A percentile compares a stretch with the other conserved stretches of the same genome.
Evolutionary conservation across 2,113 vertebrate genomes (phyloP).

Genomic region (Corythoichthys intestinalis): DNA sequence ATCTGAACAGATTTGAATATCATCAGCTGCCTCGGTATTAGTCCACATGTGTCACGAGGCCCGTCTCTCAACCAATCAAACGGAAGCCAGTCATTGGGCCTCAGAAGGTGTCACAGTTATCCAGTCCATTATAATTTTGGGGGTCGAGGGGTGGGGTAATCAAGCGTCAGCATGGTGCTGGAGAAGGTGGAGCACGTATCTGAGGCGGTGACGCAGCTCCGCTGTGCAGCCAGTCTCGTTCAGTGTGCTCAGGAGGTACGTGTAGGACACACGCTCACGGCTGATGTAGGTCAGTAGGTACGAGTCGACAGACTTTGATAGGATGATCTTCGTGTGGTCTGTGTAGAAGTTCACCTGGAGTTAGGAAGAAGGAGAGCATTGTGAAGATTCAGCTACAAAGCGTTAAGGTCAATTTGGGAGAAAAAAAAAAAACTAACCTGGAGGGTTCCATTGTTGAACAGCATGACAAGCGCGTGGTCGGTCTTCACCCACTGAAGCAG

Average conservation of each 20-base stretch:
- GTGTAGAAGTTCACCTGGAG: constrained; percentile 94
- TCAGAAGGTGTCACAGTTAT: constrained; percentile 19
- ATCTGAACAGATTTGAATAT: constrained; percentile 30
- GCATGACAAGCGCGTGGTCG: constrained; percentile 92
- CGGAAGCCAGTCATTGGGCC: constrained; percentile 31
- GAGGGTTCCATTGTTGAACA: constrained; percentile 91
- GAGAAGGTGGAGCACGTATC: constrained; percentile 86
- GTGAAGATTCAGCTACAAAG: background rate
- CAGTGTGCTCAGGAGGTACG: constrained; percentile 85
- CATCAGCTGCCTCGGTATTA: constrained; percentile 37
- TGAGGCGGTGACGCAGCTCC: constrained; percentile 82
- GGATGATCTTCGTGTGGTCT: constrained; percentile 94
- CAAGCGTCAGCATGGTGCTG: constrained; percentile 81
- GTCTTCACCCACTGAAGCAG: constrained; percentile 98
- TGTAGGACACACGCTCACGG: constrained; percentile 84
- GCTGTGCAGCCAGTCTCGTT: constrained; percentile 84
- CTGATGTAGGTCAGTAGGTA: constrained; percentile 94
- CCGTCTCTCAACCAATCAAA: constrained; percentile 30
- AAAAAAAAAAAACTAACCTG: constrained; percentile 72
- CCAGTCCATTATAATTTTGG: constrained; percentile 12
- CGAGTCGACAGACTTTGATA: constrained; percentile 85
- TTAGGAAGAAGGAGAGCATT: background rate
- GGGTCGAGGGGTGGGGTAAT: constrained; percentile 26
- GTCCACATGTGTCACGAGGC: constrained; percentile 20
- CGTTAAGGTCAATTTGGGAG: too few species aligned